Evolutionary conservation across 2,797 vertebrate genomes (phyloP).

Genomic region (Lophotriccus pileatus): DNA sequence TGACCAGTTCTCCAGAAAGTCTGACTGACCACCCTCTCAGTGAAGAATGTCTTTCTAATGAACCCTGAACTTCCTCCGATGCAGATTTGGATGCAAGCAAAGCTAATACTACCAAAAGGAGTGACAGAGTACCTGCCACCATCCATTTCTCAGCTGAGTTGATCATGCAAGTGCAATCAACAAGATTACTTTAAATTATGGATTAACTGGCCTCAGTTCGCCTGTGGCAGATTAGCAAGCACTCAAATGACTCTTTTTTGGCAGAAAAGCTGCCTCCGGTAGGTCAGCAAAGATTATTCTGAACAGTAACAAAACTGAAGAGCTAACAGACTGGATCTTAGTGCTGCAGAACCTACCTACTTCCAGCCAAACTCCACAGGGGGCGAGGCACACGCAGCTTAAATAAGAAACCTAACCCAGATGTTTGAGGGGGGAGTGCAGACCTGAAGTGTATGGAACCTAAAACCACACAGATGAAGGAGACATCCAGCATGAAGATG

Average conservation of each 20-base stretch:
- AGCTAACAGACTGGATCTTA: background rate
- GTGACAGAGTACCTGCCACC: background rate
- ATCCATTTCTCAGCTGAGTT: background rate
- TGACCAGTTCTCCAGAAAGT: too few species aligned
- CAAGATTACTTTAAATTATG: background rate
- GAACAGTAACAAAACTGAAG: background rate
- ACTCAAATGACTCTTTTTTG: background rate
- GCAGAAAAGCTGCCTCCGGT: background rate
- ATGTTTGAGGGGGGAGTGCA: background rate
- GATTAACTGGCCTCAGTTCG: background rate
- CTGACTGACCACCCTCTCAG: rapidly evolving
- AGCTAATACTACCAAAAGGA: background rate
- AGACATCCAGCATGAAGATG: background rate
- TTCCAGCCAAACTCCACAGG: background rate
- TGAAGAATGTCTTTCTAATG: background rate
- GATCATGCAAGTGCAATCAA: background rate
- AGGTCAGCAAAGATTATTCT: background rate
- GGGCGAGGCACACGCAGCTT: background rate
- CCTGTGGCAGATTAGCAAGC: background rate
- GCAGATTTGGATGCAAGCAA: background rate
- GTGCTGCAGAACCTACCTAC: background rate
- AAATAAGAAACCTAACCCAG: background rate
- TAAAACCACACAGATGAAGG: background rate
- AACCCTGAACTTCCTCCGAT: background rate
- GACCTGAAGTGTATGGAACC: background rate